Evolutionary conservation across 2,797 vertebrate genomes (phyloP), one percentile per base, ranked within the genome.

Genomic region (Hydrocynus forskahlii): DNA sequence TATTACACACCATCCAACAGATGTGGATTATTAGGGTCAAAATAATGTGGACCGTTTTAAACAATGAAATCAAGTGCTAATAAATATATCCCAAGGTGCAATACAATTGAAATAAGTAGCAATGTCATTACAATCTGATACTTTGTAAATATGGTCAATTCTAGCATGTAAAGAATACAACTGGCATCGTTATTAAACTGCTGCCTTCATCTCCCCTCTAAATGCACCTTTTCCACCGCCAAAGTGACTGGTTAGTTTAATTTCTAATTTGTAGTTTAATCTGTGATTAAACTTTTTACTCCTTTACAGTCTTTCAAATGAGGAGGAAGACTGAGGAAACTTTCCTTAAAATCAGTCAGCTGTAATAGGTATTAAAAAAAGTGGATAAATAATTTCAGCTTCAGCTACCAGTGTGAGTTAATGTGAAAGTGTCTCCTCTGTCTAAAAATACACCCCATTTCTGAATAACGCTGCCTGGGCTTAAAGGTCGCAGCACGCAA

Each of bases 401-500:
- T 60, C 21, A 59, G 9, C 57, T 52, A 71, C 45, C 43, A 50
- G 7, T 14, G 52, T 9, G n/a, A 50, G 59, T 21, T 68, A 43
- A 45, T 45, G 17, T 52, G 68, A 70, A 52, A 23, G 45, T 50
- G 43, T 21, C 13, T 16, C 6, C 14, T 70, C 68, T 70, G 68
- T 25, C 68, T 70, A 70, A 50, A 70, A 70, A 50, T 70, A 70
- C 10, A 48, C 67, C 16, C 5, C 2, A 23, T 70, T 48, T 7
- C 45, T 70, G 62, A 64, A 66, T 38, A 79, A 35, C 29, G 0
- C 48, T 75, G n/a, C 38, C 23, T 12, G 2, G 17, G 38, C 21
- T 23, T 75, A 67, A 75, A 75, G 71, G 79, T 80, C 62, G 55
- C 62, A 35, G 10, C 19, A 52, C 76, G 52, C 40, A 7, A 75